Evolutionary conservation across 2,888 invertebrate species (phyloP).

Genomic region (Eudasyphora cyanicolor): DNA sequence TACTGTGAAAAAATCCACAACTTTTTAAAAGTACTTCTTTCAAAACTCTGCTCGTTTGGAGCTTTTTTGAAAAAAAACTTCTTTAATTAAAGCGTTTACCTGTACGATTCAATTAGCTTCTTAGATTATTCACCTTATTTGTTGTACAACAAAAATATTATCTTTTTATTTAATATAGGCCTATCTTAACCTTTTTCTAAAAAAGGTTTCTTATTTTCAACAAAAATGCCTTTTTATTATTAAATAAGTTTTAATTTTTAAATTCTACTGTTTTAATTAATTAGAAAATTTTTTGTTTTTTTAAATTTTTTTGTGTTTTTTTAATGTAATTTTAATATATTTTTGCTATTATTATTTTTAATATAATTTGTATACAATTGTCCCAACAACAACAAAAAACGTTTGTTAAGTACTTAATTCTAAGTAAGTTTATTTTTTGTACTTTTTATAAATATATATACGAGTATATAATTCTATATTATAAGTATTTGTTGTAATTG

Average conservation of each 20-base stretch:
- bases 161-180: not conserved
- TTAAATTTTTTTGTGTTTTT: conserved; percentile 7
- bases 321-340: not conserved
- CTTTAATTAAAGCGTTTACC: no score
- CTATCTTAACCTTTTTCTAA: not conserved
- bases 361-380: conserved; percentile 21
- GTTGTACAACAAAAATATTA: not conserved
- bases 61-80: no score
- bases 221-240: not conserved
- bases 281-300: not conserved
- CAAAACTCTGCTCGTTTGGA: not conserved
- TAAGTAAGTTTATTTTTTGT: conserved; percentile 35
- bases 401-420: conserved; percentile 56
- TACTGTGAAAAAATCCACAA: not conserved
- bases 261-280: not conserved
- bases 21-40: not conserved
- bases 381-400: no score
- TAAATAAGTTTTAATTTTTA: not conserved
- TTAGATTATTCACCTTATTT: not conserved
- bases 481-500: not conserved
- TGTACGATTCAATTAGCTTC: not conserved
- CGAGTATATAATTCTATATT: no score
- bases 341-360: not conserved
- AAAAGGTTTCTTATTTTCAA: not conserved
- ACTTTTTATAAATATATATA: not conserved